Conservation (phyloP, 2,888 invertebrate species). For the Taphrorychus bicolor region DNA sequence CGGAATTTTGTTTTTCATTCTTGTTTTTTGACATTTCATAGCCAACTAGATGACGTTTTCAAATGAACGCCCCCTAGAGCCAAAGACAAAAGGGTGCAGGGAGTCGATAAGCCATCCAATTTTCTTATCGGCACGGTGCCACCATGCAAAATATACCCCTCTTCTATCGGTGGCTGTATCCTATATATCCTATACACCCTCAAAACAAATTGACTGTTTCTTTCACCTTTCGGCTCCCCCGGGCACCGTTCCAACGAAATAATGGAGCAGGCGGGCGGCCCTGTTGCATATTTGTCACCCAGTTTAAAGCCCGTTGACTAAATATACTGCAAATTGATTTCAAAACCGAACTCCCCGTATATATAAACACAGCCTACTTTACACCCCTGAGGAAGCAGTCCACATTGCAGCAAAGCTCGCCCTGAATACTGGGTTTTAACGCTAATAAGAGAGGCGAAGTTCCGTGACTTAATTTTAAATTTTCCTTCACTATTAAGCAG, state of each 20-base stretch:
- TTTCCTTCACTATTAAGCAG: no score
- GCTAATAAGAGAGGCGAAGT: not conserved
- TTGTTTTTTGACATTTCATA: no score
- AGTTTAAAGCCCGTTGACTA: slow-evolving; percentile 26
- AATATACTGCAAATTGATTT: slow-evolving; percentile 42
- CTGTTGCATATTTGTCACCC: slow-evolving; percentile 41
- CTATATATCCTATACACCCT: slow-evolving; percentile 33
- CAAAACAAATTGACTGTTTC: slow-evolving; percentile 38
- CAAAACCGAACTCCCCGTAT: not conserved
- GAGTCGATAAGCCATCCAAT: slow-evolving; percentile 12
- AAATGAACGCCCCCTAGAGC: no score
- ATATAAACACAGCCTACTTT: slow-evolving; percentile 5
- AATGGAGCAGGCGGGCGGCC: slow-evolving; percentile 29
- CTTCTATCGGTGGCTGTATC: slow-evolving; percentile 26
- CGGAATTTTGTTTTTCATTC: no score
- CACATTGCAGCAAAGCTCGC: not conserved
- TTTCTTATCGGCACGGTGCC: slow-evolving; percentile 23
- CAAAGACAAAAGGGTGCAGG: slow-evolving; percentile 4
- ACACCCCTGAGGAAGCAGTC: not conserved
- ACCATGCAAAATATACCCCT: slow-evolving; percentile 28
- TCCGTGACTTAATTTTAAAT: no score
- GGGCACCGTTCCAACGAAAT: slow-evolving; percentile 32
- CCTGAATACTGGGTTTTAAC: not conserved
- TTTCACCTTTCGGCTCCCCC: slow-evolving; percentile 30
- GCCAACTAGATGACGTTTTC: no score